Evolutionary conservation across 2,113 vertebrate species (phyloP), one percentile per base, ranked within the genome.

Genomic region (Albula goreensis): DNA sequence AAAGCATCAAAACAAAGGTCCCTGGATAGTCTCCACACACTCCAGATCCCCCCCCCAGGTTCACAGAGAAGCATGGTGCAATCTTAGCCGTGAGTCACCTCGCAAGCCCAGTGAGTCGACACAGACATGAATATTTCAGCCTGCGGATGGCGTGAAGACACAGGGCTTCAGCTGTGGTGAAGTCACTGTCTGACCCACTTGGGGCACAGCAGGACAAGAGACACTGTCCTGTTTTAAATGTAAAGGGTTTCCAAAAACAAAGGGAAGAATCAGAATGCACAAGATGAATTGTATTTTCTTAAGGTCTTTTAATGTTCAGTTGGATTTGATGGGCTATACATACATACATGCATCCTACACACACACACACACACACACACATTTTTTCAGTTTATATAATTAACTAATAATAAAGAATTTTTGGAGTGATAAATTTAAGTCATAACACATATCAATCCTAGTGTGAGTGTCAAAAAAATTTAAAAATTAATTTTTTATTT

Each of bases 1-100:
- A 86, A 70, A 79, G 53, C 86, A 80, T 83, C 82, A 80, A 84
- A 83, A 83, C 82, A 87, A 78, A 87, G 79, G 22, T 78, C 84
- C 41, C 53, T 49, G 52, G 83, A 49, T 57, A 83, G 56, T 41
- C 56, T 81, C 25, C 82, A 50, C 19, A 41, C 31, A 41, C 31
- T 41, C 31, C 31, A 41, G 31, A 41, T 41, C 31, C 31, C 31
- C 25, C 50, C 81, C 66, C 51, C 22, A 15, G 11, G 48, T 19
- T 5, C 70, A n/a, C 83, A 31, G 84, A 2, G 66, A 53, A 7
- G 25, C 49, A 78, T 19, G 77, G 66, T 56, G 51, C 60, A 11
- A 10, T 31, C 70, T 17, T 8, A 63, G 77, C 25, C 9, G 15
- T 49, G 77, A 57, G 66, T 78, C 50, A 78, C 50, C 53, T 74